Evolutionary conservation across 2,113 vertebrate genomes (phyloP), one percentile per base, ranked within the genome.

Genomic region (Desmodus rotundus): DNA sequence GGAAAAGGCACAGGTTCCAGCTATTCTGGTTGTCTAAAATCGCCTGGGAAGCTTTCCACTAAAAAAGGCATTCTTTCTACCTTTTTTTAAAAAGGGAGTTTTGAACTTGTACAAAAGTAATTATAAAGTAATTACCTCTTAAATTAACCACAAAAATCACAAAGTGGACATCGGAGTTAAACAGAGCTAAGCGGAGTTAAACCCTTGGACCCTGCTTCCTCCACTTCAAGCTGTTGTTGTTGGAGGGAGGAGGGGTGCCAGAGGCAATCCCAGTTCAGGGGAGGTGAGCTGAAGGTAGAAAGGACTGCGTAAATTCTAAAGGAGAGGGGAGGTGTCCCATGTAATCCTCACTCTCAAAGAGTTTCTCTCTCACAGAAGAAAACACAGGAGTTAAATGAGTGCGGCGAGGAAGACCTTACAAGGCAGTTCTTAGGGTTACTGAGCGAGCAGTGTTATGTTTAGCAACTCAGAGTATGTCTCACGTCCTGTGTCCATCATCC

Each of bases 401-500:
- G 33, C 1, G 2, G 67, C 20, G 43, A 19, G 22, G 45, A 4
- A 54, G 33, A 65, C 7, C 2, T 17, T 77, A 63, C 26, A 4
- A 4, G 14, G 43, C 33, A 31, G 38, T 3, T 31, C 15, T 83
- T 13, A 2, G 4, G n/a, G 80, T 28, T 13, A 47, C 26, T 17
- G 13, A 63, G 54, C 0, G 3, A 54, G 63, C 22, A 63, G 19
- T 7, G 9, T 7, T 54, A 4, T 5, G 45, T 28, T 54, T 3
- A 73, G 67, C 61, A 68, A 41, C 14, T 10, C 1, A 13, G 20
- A 87, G 47, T 1, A 7, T 58, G 15, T 16, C 6, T 2, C 22
- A 12, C 0, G 0, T 0, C 3, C 52, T 8, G 2, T 1, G 4
- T 1, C 47, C 38, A 26, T 0, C 4, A 14, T 28, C 38, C 1